A percentile compares a stretch with the other conserved stretches of the same genome.
phyloP scores from a whole-genome alignment of 2,113 vertebrate species.

The Labrus mixtus region DNA sequence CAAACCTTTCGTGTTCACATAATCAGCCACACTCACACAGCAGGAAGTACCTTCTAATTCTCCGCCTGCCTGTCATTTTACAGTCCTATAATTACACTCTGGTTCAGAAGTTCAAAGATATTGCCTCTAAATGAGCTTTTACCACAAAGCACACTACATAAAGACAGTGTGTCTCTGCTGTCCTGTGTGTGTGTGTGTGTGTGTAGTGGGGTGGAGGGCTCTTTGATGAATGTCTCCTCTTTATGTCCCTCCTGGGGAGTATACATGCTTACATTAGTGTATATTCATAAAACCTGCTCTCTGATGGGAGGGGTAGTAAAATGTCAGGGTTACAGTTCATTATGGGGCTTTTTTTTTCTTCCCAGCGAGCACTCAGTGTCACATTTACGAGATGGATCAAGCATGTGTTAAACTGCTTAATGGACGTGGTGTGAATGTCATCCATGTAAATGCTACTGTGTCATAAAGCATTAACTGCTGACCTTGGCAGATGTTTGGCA shows the following conservation, averaged over 20 bases:
- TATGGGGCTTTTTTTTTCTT: not conserved
- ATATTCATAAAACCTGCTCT: not conserved
- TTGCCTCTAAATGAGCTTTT: conserved; percentile 34
- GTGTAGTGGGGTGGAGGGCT: not conserved
- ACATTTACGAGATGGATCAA: conserved; percentile 17
- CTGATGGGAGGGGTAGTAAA: conserved; percentile 7
- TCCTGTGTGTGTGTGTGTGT: conserved; percentile 4
- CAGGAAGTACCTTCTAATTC: conserved; percentile 16
- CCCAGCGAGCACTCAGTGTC: conserved; percentile 1
- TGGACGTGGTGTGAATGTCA: conserved; percentile 2
- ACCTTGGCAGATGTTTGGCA: conserved; percentile 9
- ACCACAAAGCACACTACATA: not conserved
- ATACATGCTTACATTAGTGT: not conserved
- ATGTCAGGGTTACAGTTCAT: conserved; percentile 46
- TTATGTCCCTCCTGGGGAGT: not conserved
- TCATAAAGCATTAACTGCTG: not conserved
- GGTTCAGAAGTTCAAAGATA: conserved; percentile 43
- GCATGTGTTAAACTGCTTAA: not conserved
- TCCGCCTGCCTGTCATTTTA: conserved; percentile 5
- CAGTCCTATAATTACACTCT: conserved; percentile 33
- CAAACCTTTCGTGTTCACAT: conserved; percentile 2
- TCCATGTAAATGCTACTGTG: conserved; percentile 16
- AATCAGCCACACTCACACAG: conserved; percentile 14
- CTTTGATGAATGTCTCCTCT: conserved; percentile 23
- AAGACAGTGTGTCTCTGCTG: not conserved